Conservation (phyloP, 1,140 invertebrate species). For the Phymorhynchus buccinoides region DNA sequence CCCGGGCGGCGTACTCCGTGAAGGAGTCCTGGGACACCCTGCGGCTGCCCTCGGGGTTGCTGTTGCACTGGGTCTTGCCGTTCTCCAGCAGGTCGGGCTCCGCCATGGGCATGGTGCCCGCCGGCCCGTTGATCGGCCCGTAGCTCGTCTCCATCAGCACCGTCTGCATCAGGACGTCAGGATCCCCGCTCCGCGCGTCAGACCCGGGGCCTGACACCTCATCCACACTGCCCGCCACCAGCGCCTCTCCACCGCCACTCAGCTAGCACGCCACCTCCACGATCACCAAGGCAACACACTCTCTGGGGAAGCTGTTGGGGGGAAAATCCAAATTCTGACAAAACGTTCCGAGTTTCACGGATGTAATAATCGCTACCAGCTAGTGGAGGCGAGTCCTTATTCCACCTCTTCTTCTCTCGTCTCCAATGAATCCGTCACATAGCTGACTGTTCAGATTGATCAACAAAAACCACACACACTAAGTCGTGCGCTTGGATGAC, state of each 20-base stretch:
- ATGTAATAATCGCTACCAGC: no score
- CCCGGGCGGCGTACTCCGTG: constrained; percentile 63
- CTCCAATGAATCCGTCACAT: no score
- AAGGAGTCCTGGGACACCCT: constrained; percentile 64
- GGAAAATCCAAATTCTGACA: no score
- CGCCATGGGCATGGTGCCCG: constrained; percentile 42
- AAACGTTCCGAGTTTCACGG: no score
- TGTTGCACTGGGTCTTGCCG: constrained; percentile 43
- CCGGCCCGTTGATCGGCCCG: constrained; percentile 61
- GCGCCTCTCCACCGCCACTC: constrained; percentile 5
- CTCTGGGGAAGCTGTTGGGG: no score
- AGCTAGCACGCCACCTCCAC: neutral
- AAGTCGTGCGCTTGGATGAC: neutral
- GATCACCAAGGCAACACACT: constrained; percentile 36
- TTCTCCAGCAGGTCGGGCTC: constrained; percentile 55
- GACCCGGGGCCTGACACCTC: constrained; percentile 43
- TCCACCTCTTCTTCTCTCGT: no score
- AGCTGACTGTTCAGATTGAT: no score
- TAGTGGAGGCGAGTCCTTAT: no score
- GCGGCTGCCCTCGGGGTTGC: constrained; percentile 32
- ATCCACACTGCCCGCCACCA: constrained; percentile 37
- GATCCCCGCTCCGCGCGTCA: neutral
- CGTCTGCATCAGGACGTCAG: constrained; percentile 55
- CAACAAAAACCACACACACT: no score
- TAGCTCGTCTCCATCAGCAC: constrained; percentile 67